Evolutionary conservation across 2,113 vertebrate genomes (phyloP).

Genomic region (Mohoua ochrocephala): DNA sequence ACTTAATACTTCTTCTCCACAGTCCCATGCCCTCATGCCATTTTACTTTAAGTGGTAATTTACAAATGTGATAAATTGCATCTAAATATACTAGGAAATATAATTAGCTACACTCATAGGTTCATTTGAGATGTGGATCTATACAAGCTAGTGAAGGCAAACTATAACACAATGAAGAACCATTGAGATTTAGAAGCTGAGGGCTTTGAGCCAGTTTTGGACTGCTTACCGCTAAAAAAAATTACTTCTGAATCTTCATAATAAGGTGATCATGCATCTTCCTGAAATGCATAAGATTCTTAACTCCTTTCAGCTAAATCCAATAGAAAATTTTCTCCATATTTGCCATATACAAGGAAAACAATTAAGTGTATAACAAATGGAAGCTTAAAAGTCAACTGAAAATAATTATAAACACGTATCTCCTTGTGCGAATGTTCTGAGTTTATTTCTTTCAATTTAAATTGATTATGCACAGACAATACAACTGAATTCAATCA

Average conservation of each 20-base stretch:
- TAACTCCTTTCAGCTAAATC: neutral
- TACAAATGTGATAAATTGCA: neutral
- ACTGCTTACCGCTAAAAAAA: neutral
- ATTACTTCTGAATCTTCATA: neutral
- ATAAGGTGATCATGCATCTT: neutral
- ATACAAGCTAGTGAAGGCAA: neutral
- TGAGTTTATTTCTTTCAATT: neutral
- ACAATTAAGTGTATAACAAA: neutral
- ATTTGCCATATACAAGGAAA: neutral
- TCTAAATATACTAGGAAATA: neutral
- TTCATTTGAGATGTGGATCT: neutral
- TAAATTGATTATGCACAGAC: neutral
- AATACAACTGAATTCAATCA: neutral
- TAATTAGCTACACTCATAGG: neutral
- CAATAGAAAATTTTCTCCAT: neutral
- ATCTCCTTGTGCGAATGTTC: neutral
- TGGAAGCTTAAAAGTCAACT: neutral
- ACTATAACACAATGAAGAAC: neutral
- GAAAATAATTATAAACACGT: neutral
- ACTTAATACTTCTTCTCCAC: neutral
- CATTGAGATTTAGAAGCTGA: neutral
- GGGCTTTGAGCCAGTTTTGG: neutral
- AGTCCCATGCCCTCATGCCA: neutral
- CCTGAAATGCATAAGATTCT: neutral
- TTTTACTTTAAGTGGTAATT: neutral